Conservation (phyloP, 2,888 invertebrate species). For the Lithophane semibrunnea region DNA sequence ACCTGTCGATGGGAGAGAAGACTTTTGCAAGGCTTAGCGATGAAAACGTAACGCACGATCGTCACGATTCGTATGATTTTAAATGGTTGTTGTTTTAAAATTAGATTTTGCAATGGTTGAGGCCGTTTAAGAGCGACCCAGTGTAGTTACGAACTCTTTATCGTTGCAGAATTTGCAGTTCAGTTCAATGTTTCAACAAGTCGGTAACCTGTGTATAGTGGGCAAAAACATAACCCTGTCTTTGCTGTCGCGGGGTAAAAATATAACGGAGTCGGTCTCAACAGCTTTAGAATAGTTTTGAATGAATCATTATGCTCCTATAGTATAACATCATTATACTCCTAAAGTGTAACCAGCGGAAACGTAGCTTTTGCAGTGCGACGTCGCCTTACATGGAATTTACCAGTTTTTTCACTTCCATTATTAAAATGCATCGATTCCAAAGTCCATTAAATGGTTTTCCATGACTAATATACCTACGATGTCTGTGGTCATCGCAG, state of each 20-base stretch:
- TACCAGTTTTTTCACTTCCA: constrained; percentile 2
- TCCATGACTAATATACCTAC: constrained; percentile 58
- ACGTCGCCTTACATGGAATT: constrained; percentile 12
- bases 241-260: neutral
- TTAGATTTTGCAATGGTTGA: constrained; percentile 57
- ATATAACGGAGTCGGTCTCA: no score
- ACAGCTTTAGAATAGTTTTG: neutral
- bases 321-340: neutral
- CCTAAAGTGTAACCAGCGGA: neutral
- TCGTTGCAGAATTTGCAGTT: constrained; percentile 35
- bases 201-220: neutral
- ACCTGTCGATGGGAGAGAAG: constrained; percentile 40
- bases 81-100: constrained; percentile 64
- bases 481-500: constrained; percentile 55
- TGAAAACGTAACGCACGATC: constrained; percentile 68
- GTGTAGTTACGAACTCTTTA: constrained; percentile 50
- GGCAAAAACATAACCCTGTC: neutral
- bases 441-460: constrained; percentile 44
- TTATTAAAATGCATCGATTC: constrained; percentile 47
- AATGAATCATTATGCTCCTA: neutral
- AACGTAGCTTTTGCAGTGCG: neutral
- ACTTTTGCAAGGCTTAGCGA: constrained; percentile 61
- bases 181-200: constrained; percentile 33
- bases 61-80: constrained; percentile 69
- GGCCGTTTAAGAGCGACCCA: constrained; percentile 32